Evolutionary conservation across 2,113 vertebrate species (phyloP).

Genomic region (Xiphophorus hellerii): DNA sequence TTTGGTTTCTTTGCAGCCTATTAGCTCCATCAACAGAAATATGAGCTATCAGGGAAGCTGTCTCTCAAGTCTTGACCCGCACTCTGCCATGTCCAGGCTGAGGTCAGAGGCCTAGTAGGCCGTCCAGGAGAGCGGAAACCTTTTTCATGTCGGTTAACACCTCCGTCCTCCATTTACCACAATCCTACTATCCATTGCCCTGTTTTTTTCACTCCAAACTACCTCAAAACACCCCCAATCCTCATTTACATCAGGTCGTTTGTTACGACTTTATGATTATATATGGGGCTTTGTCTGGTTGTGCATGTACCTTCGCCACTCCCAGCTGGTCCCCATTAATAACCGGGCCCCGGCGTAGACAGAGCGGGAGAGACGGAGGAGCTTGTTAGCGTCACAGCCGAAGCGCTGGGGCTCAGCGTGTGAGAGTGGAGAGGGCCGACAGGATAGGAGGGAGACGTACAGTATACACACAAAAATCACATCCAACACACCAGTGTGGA

Average conservation of each 20-base stretch:
- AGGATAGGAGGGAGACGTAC: slow-evolving; percentile 69
- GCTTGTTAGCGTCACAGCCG: slow-evolving; percentile 78
- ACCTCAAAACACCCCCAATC: slow-evolving; percentile 49
- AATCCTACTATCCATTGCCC: slow-evolving; percentile 38
- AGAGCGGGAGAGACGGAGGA: slow-evolving; percentile 76
- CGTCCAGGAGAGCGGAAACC: slow-evolving; percentile 29
- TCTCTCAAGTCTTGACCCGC: slow-evolving; percentile 68
- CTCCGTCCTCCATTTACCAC: slow-evolving; percentile 30
- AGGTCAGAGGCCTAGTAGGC: slow-evolving; percentile 60
- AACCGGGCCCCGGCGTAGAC: slow-evolving; percentile 74
- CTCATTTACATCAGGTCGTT: slow-evolving; percentile 86
- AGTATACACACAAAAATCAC: slow-evolving; percentile 46
- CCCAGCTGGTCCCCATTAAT: slow-evolving; percentile 87
- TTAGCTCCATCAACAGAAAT: slow-evolving; percentile 68
- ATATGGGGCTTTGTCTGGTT: slow-evolving; percentile 85
- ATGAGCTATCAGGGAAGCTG: slow-evolving; percentile 55
- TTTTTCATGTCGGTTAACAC: slow-evolving; percentile 43
- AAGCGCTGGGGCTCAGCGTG: slow-evolving; percentile 68
- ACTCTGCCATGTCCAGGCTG: slow-evolving; percentile 34
- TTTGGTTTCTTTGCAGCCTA: background rate
- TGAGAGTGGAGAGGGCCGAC: slow-evolving; percentile 71
- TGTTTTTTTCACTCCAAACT: slow-evolving; percentile 54
- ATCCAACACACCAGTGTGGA: slow-evolving; percentile 34
- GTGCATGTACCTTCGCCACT: slow-evolving; percentile 82
- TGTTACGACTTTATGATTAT: slow-evolving; percentile 86